Base-by-base conservation (phyloP, 2,113 vertebrate genomes). In the Ctenomys sociabilis region DNA sequence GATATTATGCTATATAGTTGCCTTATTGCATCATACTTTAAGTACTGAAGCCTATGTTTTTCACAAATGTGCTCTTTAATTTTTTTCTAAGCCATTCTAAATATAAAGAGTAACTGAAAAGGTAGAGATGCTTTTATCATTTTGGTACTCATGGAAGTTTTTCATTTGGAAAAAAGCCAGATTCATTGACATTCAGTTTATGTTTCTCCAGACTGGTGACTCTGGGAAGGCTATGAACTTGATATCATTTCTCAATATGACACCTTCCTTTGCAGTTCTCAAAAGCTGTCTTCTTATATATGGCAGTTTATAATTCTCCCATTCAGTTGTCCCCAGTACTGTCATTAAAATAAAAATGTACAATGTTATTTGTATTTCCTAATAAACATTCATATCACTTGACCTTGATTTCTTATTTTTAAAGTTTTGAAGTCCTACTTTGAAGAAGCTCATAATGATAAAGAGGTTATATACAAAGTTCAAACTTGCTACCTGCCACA, bases 361-460 rank as follows among this genome's bases (percentile, higher is more conserved):
- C 30, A 10, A 32, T 68, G 45, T 82, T 68, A 85, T 88, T 92
- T 81, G 28, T 82, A 70, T 89, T 86, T 92, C 57, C 63, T 88
- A 40, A 2, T n/a, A 75, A 54, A 63, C 49, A 86, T 86, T 86
- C 3, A 63, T 75, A 52, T 87, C 75, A 91, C 35, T 92, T 83
- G 68, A 86, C 40, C 49, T 70, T 54, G 6, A 19, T 37, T 68
- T 43, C 40, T 82, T 59, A 16, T 88, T 94, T 90, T 63, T 87
- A 10, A 92, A 87, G 63, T 95, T 84, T 94, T 54, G 52, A 63
- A 88, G 52, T 81, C 66, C 37, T 95, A 1, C 43, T 73, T 82
- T 59, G 17, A 80, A n/a, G 85, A 93, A 75, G 86, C 72, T 90
- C 86, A 35, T 68, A 30, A 3, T 93, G 63, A 68, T 92, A n/a